Evolutionary conservation across 2,888 invertebrate species (phyloP), one percentile per base, ranked within the genome.

Genomic region (Thelaira solivaga): DNA sequence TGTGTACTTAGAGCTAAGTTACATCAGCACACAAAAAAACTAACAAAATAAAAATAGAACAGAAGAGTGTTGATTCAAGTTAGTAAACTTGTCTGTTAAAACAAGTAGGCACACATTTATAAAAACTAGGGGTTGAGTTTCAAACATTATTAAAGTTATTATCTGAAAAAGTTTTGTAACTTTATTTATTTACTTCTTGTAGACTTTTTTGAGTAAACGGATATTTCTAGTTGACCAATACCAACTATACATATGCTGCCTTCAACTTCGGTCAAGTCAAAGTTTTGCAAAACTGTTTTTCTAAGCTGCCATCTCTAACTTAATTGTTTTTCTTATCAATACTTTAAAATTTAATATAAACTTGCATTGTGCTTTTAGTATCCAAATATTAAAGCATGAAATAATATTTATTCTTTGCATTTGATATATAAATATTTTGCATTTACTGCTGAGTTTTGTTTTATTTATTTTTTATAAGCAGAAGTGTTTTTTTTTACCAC

Each of bases 1-100:
- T 80, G 73, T 81, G 80, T 62, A 62, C 61, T 81, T 71, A 80
- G 83, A 67, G 20, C 41, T 11, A 61, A 64, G 11, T n/a, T n/a
- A n/a, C 1, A 49, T 45, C 18, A 34, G 59, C 29, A 53, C 8
- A n/a, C 11, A 7, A 36, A 57, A 16, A 55, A 57, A 51, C 29
- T 43, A 59, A 53, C 13, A 59, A 41, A 71, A 65, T 24, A 5
- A n/a, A 11, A 26, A n/a, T 31, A 22, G 45, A 49, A 39, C 22
- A 67, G 61, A 65, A 61, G 65, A 64, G 57, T 61, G 64, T 26
- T 51, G 65, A 72, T 36, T 59, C 36, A n/a, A 8, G 13, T 61
- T 53, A 16, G 18, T 45, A 61, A 51, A 49, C 29, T 41, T 41
- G 39, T 41, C 26, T 55, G 6, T 18, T 5, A 36, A 43, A 34